Evolutionary conservation across 2,797 vertebrate species (phyloP), one percentile per base, ranked within the genome.

Genomic region (Pempheris klunzingeri): DNA sequence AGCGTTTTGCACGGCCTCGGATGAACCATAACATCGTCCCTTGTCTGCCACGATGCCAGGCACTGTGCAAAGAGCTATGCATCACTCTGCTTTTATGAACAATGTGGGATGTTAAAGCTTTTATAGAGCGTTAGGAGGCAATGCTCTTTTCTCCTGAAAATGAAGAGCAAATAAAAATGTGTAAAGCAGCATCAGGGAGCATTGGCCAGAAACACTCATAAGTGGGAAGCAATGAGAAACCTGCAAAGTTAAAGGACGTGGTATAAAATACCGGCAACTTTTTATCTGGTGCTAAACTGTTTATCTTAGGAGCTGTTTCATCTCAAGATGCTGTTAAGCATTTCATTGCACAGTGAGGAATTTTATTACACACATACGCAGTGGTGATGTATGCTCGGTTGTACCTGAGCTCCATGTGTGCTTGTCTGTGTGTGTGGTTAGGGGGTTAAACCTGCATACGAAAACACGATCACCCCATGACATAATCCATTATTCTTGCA

Each of bases 21-120:
- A 68, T 83, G 84, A 80, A 87, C 87, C 72, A 43, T 67, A 72
- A 81, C 65, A 41, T 34, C 13, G 30, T 70, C 50, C 70, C 43
- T 54, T 55, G 69, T 58, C 68, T 41, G 66, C 38, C 0, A 10
- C 22, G 18, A 63, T 59, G 63, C 74, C 82, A 78, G 63, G 47
- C 46, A 15, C 46, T 52, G 34, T 63, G 71, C 71, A 75, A 43
- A 65, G 65, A 72, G 55, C 73, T 18, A 34, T 81, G 63, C 57
- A 80, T 89, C 82, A 82, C 65, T 58, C 62, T 20, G n/a, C 10
- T 79, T 90, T 87, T 84, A 91, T 87, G 82, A 84, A 85, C 88
- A 85, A 87, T 43, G 76, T 71, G 72, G 82, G 80, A 68, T 67
- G 68, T 68, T 88, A 77, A 81, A 85, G 75, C 82, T 88, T 92